Percentiles rank a stretch among this genome's conserved stretches.
Conservation (phyloP, 2,888 invertebrate genomes). For the Ceriagrion tenellum region DNA sequence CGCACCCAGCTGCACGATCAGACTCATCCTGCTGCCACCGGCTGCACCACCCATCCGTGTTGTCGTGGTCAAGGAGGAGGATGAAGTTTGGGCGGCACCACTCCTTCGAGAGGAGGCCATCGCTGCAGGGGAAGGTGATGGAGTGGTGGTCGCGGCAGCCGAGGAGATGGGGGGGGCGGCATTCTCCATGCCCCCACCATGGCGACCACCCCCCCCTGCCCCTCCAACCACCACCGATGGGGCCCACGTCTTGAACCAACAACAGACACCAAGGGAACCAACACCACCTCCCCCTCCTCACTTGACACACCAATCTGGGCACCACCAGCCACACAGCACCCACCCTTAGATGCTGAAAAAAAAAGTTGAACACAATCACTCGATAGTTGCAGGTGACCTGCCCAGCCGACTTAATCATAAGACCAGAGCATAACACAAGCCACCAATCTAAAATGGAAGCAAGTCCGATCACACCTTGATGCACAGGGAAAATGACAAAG, state of each 20-base stretch:
- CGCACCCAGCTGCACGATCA: conserved; percentile 75
- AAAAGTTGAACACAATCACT: neutral
- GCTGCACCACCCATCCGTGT: conserved; percentile 52
- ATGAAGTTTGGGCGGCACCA: conserved; percentile 67
- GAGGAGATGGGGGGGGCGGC: conserved; percentile 74
- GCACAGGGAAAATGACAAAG: no score
- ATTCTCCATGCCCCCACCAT: conserved; percentile 72
- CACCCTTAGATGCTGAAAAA: neutral
- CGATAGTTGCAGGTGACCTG: no score
- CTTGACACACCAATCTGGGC: neutral
- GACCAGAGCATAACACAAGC: no score
- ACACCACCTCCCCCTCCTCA: conserved; percentile 20
- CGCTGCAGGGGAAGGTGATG: conserved; percentile 17
- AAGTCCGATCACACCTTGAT: no score
- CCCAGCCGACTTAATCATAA: no score
- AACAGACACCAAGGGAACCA: neutral
- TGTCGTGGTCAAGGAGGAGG: conserved; percentile 57
- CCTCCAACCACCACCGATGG: conserved; percentile 78
- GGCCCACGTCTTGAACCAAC: conserved; percentile 77
- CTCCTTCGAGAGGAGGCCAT: neutral
- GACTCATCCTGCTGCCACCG: conserved; percentile 74
- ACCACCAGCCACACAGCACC: neutral
- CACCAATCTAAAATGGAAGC: no score
- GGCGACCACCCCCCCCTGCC: conserved; percentile 74
- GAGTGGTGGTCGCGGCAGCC: conserved; percentile 70